Evolutionary conservation across 2,888 invertebrate species (phyloP).

Genomic region (Selenia dentaria): DNA sequence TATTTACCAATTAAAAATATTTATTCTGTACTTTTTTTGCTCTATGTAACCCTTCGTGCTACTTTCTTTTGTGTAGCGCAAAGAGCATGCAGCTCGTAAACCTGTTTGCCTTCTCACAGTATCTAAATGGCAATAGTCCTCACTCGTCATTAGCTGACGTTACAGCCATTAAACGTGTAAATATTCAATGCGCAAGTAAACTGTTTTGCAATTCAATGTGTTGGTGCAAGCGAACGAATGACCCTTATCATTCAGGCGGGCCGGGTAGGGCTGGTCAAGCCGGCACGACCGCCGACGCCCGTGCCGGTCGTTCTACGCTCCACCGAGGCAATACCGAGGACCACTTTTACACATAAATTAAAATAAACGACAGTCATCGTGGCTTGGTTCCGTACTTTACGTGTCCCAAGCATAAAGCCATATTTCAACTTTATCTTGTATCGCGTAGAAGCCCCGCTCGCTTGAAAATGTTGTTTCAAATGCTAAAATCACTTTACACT

Average conservation of each 20-base stretch:
- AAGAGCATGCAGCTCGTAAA: slow-evolving; percentile 21
- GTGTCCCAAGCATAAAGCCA: slow-evolving; percentile 29
- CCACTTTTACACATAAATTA: slow-evolving; percentile 44
- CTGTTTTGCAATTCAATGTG: slow-evolving; percentile 74
- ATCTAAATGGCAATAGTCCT: slow-evolving; percentile 61
- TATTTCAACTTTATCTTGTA: slow-evolving; percentile 30
- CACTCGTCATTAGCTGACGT: slow-evolving; percentile 58
- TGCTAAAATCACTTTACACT: slow-evolving; percentile 23
- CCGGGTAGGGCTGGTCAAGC: slow-evolving; percentile 42
- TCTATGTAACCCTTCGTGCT: background rate
- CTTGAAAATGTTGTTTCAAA: slow-evolving; percentile 19
- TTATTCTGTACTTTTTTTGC: background rate
- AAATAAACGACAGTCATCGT: slow-evolving; percentile 43
- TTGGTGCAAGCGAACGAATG: slow-evolving; percentile 60
- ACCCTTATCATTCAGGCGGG: slow-evolving; percentile 53
- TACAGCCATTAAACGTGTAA: slow-evolving; percentile 68
- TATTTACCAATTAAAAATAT: background rate
- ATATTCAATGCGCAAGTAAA: slow-evolving; percentile 69
- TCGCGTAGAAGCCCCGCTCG: slow-evolving; percentile 17
- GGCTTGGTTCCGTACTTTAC: slow-evolving; percentile 35
- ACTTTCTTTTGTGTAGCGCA: slow-evolving; percentile 6
- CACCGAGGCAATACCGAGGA: slow-evolving; percentile 15
- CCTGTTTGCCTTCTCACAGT: slow-evolving; percentile 55
- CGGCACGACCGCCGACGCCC: slow-evolving; percentile 27
- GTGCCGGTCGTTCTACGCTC: slow-evolving; percentile 13